These are phyloP conservation scores for Ligdia adustata DNA, from an alignment of 2,888 invertebrate species.

Conservation along the genomic window DNA sequence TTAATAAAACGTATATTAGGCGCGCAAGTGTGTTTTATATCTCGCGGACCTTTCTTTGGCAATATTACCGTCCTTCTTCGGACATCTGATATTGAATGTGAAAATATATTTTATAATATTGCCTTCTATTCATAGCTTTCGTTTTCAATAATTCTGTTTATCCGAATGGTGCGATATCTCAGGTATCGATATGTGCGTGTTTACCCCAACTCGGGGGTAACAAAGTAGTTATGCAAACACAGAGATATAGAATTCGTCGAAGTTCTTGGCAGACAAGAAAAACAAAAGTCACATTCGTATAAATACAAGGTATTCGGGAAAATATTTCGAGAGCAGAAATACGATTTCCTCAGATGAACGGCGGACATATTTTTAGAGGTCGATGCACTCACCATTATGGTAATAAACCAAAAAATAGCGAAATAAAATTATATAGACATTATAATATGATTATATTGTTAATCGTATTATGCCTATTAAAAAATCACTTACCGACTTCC, in stretches of 20 bases:
- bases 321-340: slow-evolving; percentile 23
- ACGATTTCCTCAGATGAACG: no score
- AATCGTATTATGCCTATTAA: no score
- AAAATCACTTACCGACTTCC: no score
- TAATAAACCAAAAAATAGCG: no score
- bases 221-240: slow-evolving; percentile 79
- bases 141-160: slow-evolving; percentile 46
- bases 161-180: slow-evolving; percentile 37
- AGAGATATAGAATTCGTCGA: slow-evolving; percentile 73
- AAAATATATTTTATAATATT: slow-evolving; percentile 45
- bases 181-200: slow-evolving; percentile 63
- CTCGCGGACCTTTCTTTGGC: slow-evolving; percentile 66
- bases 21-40: slow-evolving; percentile 83
- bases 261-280: slow-evolving; percentile 71
- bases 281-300: slow-evolving; percentile 70
- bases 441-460: no score
- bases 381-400: no score
- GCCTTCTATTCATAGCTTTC: slow-evolving; percentile 49
- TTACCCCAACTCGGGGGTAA: slow-evolving; percentile 58
- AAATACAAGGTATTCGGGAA: slow-evolving; percentile 42
- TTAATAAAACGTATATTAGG: slow-evolving; percentile 84
- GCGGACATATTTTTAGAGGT: no score
- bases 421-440: no score
- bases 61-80: slow-evolving; percentile 80
- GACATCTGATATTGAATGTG: slow-evolving; percentile 74